These are phyloP conservation scores for Drosophila prosaltans DNA, from an alignment of 1,140 invertebrate species.

Conservation along the genomic window DNA sequence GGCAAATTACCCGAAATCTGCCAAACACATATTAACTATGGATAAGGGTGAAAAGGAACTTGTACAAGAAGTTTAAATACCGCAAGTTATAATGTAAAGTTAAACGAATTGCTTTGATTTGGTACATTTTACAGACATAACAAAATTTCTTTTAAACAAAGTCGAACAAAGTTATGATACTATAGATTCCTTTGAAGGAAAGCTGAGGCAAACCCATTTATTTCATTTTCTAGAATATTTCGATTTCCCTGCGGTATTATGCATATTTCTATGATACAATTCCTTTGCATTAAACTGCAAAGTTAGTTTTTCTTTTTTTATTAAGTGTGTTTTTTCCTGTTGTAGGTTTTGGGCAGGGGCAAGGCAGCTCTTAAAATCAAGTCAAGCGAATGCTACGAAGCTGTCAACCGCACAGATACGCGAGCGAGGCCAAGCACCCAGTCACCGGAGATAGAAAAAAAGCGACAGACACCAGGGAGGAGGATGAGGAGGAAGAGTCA, in stretches of 20 bases:
- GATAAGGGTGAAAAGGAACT: no score
- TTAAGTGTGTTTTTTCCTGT: neutral
- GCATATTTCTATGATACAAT: constrained; percentile 3
- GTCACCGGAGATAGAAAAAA: constrained; percentile 2
- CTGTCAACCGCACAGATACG: constrained; percentile 12
- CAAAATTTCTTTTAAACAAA: no score
- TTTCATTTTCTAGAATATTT: neutral
- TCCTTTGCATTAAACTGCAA: neutral
- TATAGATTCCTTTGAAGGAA: neutral
- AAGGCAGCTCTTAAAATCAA: constrained; percentile 9
- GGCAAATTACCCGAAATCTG: no score
- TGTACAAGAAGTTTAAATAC: no score
- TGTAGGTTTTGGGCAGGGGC: neutral
- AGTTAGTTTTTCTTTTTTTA: neutral
- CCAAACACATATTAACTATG: no score
- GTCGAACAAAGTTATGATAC: no score
- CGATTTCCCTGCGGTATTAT: constrained; percentile 2
- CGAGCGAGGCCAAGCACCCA: constrained; percentile 10
- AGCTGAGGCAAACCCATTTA: neutral
- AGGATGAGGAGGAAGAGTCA: no score
- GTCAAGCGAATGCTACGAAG: constrained; percentile 8
- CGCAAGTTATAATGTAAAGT: no score
- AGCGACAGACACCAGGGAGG: neutral
- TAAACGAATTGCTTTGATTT: no score
- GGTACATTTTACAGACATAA: no score